Conservation (phyloP, 1,140 invertebrate genomes). For the Elysia chlorotica region DNA sequence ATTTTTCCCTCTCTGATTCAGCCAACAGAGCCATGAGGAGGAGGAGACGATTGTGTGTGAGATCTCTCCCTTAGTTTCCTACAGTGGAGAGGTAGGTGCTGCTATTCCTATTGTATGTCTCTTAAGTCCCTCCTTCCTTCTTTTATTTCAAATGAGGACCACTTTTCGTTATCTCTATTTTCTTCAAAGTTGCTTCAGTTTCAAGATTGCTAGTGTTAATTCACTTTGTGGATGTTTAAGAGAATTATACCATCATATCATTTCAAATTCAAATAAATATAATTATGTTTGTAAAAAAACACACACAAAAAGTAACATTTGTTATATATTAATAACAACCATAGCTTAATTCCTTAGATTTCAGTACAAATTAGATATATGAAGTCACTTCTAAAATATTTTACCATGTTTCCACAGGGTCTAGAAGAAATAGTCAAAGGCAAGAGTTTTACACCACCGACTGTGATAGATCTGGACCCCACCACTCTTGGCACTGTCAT, state of each 20-base stretch:
- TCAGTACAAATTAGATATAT: no score
- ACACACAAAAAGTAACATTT: no score
- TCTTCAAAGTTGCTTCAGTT: neutral
- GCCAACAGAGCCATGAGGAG: constrained; percentile 61
- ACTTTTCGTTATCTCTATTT: neutral
- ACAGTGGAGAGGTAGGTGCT: constrained; percentile 73
- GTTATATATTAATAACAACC: no score
- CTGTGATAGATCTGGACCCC: constrained; percentile 14
- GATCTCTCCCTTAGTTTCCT: constrained; percentile 90
- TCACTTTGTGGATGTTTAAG: no score
- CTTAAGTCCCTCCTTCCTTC: neutral
- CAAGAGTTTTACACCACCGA: constrained; percentile 35
- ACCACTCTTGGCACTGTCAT: no score
- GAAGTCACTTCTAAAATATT: no score
- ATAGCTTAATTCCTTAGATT: no score
- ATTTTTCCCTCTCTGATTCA: constrained; percentile 50
- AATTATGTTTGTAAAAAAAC: no score
- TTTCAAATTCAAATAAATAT: no score
- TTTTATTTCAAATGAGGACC: no score
- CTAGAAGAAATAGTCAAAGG: constrained; percentile 35
- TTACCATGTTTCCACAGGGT: constrained; percentile 35
- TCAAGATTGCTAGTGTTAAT: neutral
- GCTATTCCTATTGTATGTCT: neutral
- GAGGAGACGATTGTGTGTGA: constrained; percentile 76
- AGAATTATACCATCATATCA: no score